Base-by-base conservation (phyloP, 2,888 invertebrate species). In the Caradrina kadenii region DNA sequence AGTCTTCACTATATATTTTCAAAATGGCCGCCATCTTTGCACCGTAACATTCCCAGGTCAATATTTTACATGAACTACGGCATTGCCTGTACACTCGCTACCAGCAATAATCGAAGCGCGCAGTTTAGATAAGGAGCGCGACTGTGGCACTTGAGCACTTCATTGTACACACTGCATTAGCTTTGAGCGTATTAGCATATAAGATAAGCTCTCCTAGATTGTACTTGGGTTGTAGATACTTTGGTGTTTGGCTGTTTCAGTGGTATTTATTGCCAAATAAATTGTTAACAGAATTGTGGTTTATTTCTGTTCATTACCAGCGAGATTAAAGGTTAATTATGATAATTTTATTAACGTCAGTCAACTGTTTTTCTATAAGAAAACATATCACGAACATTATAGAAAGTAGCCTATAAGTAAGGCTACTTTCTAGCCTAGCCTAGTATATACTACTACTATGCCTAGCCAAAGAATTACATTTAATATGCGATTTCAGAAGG, bases 51-150 rank as follows among this genome's bases (percentile, higher is more conserved):
- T 73, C 7, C n/a, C 15, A 31, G 11, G n/a, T 15, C 39, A 50
- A 62, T 64, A 72, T 65, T 65, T 72, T 69, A 48, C 56, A 45
- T 50, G 48, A 75, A 39, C 19, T 53, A 22, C 49, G 58, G 50
- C 64, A 60, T n/a, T 42, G 56, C 10, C 52, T 35, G 55, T 64
- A 66, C 82, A 75, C 49, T 81, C 69, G 50, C 59, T 59, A 48
- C 63, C 45, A 62, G 61, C 69, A 73, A 75, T 81, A 76, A 73
- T 79, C 80, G 76, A 79, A 82, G 42, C 52, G 59, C 58, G 67
- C 76, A 79, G 76, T 81, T 81, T 56, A 81, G 80, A 81, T 81
- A 81, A 76, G 67, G 63, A 67, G 31, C 62, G 31, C 60, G 59
- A 58, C 69, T 58, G 49, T 53, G 60, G 69, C 70, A 73, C 72